A percentile compares a stretch with the other conserved stretches of the same genome.
Evolutionary conservation across 2,888 invertebrate species (phyloP).

Genomic region (Zaprionus obscuricornis): DNA sequence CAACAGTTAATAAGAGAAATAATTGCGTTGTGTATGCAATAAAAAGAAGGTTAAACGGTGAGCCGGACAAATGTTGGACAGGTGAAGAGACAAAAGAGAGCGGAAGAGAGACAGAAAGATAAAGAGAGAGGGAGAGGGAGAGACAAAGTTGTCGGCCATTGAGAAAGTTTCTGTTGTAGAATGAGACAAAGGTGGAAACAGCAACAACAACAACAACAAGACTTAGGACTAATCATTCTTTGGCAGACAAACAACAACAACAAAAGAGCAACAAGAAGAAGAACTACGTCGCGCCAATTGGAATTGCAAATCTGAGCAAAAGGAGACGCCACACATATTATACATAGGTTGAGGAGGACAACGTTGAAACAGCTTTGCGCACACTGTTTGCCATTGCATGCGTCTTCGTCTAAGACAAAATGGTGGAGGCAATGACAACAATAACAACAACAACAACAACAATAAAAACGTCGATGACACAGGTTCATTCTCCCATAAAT

Average conservation of each 20-base stretch:
- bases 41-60: slow-evolving; percentile 76
- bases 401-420: slow-evolving; percentile 74
- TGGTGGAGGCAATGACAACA: slow-evolving; percentile 48
- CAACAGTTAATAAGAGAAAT: slow-evolving; percentile 79
- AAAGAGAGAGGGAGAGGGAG: slow-evolving; percentile 19
- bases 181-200: slow-evolving; percentile 45
- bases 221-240: slow-evolving; percentile 52
- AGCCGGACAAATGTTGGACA: slow-evolving; percentile 48
- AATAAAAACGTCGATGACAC: slow-evolving; percentile 55
- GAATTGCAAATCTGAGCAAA: slow-evolving; percentile 71
- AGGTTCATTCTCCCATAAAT: slow-evolving; percentile 83
- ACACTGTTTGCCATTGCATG: slow-evolving; percentile 9
- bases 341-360: slow-evolving; percentile 13
- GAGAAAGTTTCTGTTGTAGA: slow-evolving; percentile 43
- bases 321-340: slow-evolving; percentile 13
- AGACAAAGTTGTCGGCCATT: slow-evolving; percentile 47
- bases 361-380: slow-evolving; percentile 9
- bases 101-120: slow-evolving; percentile 14
- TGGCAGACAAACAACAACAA: slow-evolving; percentile 26
- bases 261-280: slow-evolving; percentile 28
- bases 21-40: slow-evolving; percentile 72
- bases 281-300: slow-evolving; percentile 69
- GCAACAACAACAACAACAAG: slow-evolving; percentile 5
- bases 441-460: slow-evolving; percentile 14
- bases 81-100: slow-evolving; percentile 35